These are phyloP conservation scores for Sapayoa aenigma DNA, from an alignment of 2,113 vertebrate species.

Conservation along the genomic window DNA sequence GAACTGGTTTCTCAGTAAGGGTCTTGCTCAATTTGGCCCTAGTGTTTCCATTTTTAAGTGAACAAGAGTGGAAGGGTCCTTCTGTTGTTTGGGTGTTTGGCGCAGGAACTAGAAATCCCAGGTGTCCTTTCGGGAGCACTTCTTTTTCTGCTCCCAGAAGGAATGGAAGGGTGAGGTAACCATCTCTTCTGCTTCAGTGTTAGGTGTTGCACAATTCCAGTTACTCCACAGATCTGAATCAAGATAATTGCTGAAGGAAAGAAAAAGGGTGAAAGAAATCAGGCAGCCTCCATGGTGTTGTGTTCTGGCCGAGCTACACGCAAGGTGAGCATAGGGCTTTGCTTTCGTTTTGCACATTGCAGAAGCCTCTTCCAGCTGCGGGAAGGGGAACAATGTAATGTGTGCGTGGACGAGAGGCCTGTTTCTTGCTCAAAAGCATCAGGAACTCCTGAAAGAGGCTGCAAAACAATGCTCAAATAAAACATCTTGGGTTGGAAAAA, in stretches of 20 bases:
- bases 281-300: neutral
- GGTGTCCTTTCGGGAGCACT: neutral
- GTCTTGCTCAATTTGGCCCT: neutral
- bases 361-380: neutral
- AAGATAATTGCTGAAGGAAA: neutral
- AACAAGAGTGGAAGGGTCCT: neutral
- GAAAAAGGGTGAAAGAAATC: neutral
- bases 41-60: neutral
- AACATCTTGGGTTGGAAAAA: neutral
- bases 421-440: neutral
- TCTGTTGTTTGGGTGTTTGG: neutral
- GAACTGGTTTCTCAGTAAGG: neutral
- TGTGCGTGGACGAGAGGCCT: neutral
- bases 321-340: neutral
- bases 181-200: neutral
- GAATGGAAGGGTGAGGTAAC: slow-evolving; percentile 11
- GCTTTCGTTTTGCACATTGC: neutral
- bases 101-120: neutral
- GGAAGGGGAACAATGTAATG: rapidly evolving
- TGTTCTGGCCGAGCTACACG: neutral
- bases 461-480: neutral
- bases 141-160: neutral
- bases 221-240: slow-evolving; percentile 25
- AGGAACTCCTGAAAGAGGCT: neutral
- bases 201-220: neutral